Evolutionary conservation across 2,888 invertebrate genomes (phyloP).

Genomic region (Fragum sueziense): DNA sequence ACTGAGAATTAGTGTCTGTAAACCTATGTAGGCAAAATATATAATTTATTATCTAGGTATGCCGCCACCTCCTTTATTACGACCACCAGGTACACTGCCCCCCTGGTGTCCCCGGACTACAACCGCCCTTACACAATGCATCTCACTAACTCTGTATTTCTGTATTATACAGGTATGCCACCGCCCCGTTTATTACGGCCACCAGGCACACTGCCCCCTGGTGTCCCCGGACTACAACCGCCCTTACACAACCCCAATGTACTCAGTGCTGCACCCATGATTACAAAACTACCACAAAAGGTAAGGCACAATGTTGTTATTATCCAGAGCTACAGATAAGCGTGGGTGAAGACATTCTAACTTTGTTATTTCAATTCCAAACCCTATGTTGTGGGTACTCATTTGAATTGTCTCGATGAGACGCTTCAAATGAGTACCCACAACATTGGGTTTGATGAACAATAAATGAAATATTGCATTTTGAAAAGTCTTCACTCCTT

Average conservation of each 20-base stretch:
- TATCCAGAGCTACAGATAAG: no score
- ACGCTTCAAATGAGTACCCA: no score
- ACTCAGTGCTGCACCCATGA: constrained; percentile 91
- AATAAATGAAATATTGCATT: no score
- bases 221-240: constrained; percentile 71
- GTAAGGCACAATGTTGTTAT: constrained; percentile 17
- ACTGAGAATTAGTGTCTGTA: no score
- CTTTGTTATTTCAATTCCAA: no score
- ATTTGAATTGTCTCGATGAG: no score
- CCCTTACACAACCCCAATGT: constrained; percentile 85
- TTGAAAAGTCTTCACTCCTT: no score
- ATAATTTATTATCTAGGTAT: constrained; percentile 70
- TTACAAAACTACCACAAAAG: constrained; percentile 86
- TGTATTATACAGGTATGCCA: constrained; percentile 70
- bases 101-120: constrained; percentile 74
- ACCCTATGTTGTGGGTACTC: no score
- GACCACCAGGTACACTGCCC: constrained; percentile 77
- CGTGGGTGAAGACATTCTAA: no score
- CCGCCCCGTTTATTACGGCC: constrained; percentile 78
- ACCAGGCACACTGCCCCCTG: constrained; percentile 76
- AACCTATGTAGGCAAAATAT: no score
- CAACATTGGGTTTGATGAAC: no score
- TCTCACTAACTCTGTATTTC: no score
- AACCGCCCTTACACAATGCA: constrained; percentile 68
- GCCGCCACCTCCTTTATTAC: constrained; percentile 76